Evolutionary conservation across 2,888 invertebrate genomes (phyloP), one percentile per base, ranked within the genome.

Genomic region (Aleiodes leptofemur): DNA sequence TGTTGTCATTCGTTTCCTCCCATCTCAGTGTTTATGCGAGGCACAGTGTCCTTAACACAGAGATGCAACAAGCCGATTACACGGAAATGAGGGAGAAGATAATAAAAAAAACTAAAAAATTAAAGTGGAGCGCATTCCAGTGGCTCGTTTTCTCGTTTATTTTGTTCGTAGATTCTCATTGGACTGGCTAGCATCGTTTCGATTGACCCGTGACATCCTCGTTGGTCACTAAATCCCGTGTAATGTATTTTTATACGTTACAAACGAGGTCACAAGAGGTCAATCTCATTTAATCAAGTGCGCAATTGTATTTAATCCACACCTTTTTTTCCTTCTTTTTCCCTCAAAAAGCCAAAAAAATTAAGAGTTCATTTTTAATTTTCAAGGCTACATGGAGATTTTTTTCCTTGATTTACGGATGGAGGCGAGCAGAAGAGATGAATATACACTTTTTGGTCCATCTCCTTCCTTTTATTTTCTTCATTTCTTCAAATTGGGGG

Each of bases 141-240:
- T 69, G 71, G 68, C 61, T 61, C 69, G 56, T 69, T 71, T 23
- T 69, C 38, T 59, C 38, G 4, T 23, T 23, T 23, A 23, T 23
- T 14, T 34, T 55, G 71, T 51, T 38, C 53, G 64, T 56, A 71
- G 55, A 69, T 56, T 59, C 56, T 70, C 53, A 75, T 79, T 79
- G 74, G 77, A 77, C 74, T 75, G 74, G 70, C 73, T 75, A 11
- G 72, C 74, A 77, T 79, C 73, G 72, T 77, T 79, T 79, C 79
- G 79, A 77, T 79, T 79, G 79, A 79, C 77, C 77, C 77, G 73
- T 77, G 79, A 79, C 79, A 76, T 77, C 74, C 76, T 74, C 76
- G 74, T 74, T 70, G 70, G 55, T 68, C 68, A 57, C 69, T 69
- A 72, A 11, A 23, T 23, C 61, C 73, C 76, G 76, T 74, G 74